Conservation (phyloP, 2,888 invertebrate genomes). For the Aphrophora alni region DNA sequence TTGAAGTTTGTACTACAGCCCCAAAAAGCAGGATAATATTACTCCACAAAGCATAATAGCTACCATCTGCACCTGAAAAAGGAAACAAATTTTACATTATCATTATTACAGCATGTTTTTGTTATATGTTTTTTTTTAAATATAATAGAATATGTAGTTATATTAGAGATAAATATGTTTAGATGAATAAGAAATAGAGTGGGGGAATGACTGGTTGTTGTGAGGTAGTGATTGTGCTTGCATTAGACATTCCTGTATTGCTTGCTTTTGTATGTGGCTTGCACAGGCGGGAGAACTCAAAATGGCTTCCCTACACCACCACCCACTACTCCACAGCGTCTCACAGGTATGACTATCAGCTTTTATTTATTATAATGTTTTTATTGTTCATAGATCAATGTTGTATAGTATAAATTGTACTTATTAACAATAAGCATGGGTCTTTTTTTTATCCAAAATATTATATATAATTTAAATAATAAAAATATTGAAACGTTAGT, state of each 20-base stretch:
- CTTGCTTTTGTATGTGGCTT: slow-evolving; percentile 33
- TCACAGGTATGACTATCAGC: not conserved
- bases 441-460: no score
- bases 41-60: no score
- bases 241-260: not conserved
- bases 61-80: no score
- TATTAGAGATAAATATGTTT: not conserved
- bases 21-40: no score
- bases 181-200: not conserved
- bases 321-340: not conserved
- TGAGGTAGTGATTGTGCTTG: slow-evolving; percentile 6
- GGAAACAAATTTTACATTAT: no score
- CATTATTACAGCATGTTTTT: not conserved
- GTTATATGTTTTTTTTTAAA: not conserved
- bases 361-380: not conserved
- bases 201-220: not conserved
- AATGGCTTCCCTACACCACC: slow-evolving; percentile 14
- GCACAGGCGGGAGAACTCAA: slow-evolving; percentile 27
- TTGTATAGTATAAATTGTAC: no score
- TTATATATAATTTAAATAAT: no score
- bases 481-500: no score
- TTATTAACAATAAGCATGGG: no score
- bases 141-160: not conserved
- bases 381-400: no score
- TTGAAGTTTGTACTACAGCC: no score